Base-by-base conservation (phyloP, 2,888 invertebrate genomes). In the Schizotus pectinicornis region DNA sequence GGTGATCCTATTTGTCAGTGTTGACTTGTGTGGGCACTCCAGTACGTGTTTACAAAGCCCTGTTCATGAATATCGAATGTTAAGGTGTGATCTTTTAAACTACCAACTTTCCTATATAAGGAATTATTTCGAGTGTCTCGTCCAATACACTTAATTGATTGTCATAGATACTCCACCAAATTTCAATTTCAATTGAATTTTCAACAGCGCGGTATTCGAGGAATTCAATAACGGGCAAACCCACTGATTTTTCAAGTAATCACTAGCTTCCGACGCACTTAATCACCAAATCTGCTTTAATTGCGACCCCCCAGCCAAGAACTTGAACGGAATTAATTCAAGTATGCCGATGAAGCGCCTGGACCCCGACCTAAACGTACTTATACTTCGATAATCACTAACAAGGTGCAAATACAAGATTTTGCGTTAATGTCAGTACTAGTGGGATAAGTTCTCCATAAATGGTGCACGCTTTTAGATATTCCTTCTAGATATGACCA, bases 1-100 rank as follows among this genome's bases (percentile, higher is more conserved):
- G 59, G 61, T 59, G 63, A 63, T 61, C 56, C 56, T 56, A 61
- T 63, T 63, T 63, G 63, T 63, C 61, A 63, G 48, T 57, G 59
- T 47, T 57, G 51, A 55, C 46, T 59, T 55, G 59, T 59, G 59
- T 59, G 59, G 59, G 59, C 55, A 59, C 36, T 54, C 61, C 54
- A 61, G 59, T 59, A 42, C 53, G 51, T 63, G 63, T 60, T 63
- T 58, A 60, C 60, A 63, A 57, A 56, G 60, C 49, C 58, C 63
- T 50, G 52, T 63, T 52, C 63, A 63, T 58, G 63, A 57, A 60
- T 63, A 61, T 58, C 57, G 55, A 60, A 61, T 60, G 60, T 63
- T 55, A 60, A 63, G 60, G 63, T 63, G 63, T 61, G 63, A 63
- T 63, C 63, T 54, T 57, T 50, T 58, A 60, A 60, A 57, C 63